phyloP scores from a whole-genome alignment of 2,888 invertebrate species.

The Actias luna region DNA sequence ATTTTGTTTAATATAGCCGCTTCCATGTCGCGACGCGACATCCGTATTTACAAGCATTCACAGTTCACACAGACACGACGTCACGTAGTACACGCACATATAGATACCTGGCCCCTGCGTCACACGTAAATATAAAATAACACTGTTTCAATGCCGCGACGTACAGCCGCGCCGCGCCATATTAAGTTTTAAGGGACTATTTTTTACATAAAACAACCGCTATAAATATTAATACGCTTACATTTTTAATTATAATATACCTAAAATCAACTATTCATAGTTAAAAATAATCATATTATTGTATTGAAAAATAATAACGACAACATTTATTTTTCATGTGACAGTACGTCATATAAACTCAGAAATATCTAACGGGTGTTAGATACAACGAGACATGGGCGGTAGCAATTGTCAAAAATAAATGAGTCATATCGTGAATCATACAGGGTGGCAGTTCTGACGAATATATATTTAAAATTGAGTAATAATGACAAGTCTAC shows the following conservation, averaged over 20 bases:
- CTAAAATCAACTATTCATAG: not conserved
- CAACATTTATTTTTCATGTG: not conserved
- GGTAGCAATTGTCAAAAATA: slow-evolving; percentile 19
- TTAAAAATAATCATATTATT: not conserved
- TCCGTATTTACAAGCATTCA: slow-evolving; percentile 63
- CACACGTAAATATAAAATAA: slow-evolving; percentile 56
- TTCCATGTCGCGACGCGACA: slow-evolving; percentile 45
- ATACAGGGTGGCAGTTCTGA: slow-evolving; percentile 10
- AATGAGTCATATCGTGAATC: slow-evolving; percentile 14
- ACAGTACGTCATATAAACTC: not conserved
- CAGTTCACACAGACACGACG: slow-evolving; percentile 65
- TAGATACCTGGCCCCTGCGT: slow-evolving; percentile 58
- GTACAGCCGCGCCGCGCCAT: slow-evolving; percentile 13
- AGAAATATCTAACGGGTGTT: not conserved
- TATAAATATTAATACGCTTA: too few relatives aligned
- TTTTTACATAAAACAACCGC: not conserved
- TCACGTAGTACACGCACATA: slow-evolving; percentile 63
- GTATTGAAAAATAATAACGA: not conserved
- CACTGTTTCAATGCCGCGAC: slow-evolving; percentile 1
- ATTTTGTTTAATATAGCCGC: slow-evolving; percentile 37
- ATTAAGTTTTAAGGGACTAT: not conserved
- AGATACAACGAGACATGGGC: not conserved
- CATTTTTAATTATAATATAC: too few relatives aligned
- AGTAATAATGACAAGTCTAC: not conserved
- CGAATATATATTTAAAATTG: not conserved